Base-by-base conservation (phyloP, 2,888 invertebrate species). In the Pterostichus madidus region DNA sequence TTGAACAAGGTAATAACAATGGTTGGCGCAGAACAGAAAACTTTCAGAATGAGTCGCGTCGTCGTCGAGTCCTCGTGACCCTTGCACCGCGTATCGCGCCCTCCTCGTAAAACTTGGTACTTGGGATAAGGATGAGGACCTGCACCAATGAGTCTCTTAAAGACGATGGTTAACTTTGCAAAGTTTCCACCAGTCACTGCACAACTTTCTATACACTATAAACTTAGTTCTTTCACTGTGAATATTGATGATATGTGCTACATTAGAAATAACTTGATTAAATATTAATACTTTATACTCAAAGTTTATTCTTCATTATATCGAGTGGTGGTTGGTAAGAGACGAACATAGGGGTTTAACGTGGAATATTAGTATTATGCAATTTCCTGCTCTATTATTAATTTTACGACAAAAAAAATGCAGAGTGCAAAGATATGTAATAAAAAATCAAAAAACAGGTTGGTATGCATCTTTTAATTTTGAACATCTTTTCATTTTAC, bases 1-100 rank as follows among this genome's bases (percentile, higher is more conserved):
- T 75, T 75, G 32, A 75, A 75, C 31, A 75, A 0, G 52, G 75
- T 52, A 75, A 75, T 75, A 75, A 75, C 11, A 52, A 75, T 75
- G 52, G 11, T 32, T 49, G 52, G 13, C 4, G 35, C 31, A 4
- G 5, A 44, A 8, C 49, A n/a, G 75, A 35, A 75, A 75, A 75
- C 32, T 52, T 73, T 52, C 8, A 75, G 39, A 17, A 3, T 7
- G 39, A 1, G 39, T 75, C 24, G 1, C 24, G 24, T 24, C 24
- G 24, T 24, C 24, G 24, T 24, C 24, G 24, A 3, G 24, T 24
- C 24, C 24, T 24, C 53, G 73, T 73, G 24, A 73, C 73, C 44
- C 73, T 49, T 46, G 39, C n/a, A 6, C 13, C 68, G 13, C 17
- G 24, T 24, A 24, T 24, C 24, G 24, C 24, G 24, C 3, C 24